Base-by-base conservation (phyloP, 2,797 vertebrate species). In the Gallirallus australis region DNA sequence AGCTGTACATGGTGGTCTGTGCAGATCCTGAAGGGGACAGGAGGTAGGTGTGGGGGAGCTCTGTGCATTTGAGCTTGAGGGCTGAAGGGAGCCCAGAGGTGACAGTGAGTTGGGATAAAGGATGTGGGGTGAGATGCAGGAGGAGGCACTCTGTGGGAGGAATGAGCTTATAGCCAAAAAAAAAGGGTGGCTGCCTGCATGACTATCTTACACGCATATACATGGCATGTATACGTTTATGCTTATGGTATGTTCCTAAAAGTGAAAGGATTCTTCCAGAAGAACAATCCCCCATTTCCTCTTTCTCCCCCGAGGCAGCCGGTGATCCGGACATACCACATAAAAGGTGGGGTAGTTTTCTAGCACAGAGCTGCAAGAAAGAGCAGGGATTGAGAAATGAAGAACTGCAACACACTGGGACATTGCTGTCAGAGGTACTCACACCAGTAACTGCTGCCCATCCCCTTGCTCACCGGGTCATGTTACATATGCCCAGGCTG, bases 1-100 rank as follows among this genome's bases (percentile, higher is more conserved):
- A 72, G 53, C n/a, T 80, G 40, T 2, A 7, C 37, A 30, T 4
- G 0, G 31, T n/a, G 65, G 20, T 8, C 60, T 52, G 16, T 27
- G 66, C 50, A 68, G 33, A 28, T 24, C 0, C 0, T 0, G 0
- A 28, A 0, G 8, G 15, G 40, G 12, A 68, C 23, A 50, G 61
- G 30, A 73, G 61, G 9, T 17, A 71, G 57, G 8, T 15, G 12
- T 35, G 2, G 1, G 35, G 35, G 10, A 64, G 6, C 4, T 59
- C 15, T 42, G 1, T 0, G 1, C 39, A 15, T 75, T n/a, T 7
- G 21, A 68, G 37, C 15, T 45, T 11, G 35, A 81, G 48, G 37
- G 18, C 28, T 30, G 24, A 82, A 18, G 18, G 42, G 64, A 78
- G 12, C 10, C 30, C 57, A 0, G 0, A 15, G 35, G 39, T 82